Percentiles rank a stretch among this genome's conserved stretches.
phyloP scores from a whole-genome alignment of 2,888 invertebrate genomes.

The Diplolepis rosae region DNA sequence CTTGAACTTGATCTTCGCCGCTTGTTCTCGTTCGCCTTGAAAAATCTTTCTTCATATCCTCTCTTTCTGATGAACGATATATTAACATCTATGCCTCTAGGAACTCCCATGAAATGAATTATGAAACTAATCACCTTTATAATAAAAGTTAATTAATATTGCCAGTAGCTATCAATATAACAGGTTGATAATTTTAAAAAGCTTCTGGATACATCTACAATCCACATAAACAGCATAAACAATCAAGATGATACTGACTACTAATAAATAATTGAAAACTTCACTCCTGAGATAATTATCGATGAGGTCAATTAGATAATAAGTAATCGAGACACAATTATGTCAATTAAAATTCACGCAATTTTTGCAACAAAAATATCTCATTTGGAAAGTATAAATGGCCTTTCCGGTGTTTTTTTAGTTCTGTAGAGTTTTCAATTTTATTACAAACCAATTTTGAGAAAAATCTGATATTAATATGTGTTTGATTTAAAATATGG shows the following conservation, averaged over 20 bases:
- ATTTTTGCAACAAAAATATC: background rate
- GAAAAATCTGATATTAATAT: too few relatives aligned
- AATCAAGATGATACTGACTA: background rate
- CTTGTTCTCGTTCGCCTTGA: slow-evolving; percentile 12
- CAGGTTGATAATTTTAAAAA: slow-evolving; percentile 1
- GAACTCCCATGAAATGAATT: slow-evolving; percentile 17
- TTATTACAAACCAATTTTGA: too few relatives aligned
- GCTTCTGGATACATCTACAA: background rate
- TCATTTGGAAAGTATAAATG: too few relatives aligned
- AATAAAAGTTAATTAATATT: slow-evolving; percentile 16
- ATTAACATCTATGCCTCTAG: slow-evolving; percentile 9
- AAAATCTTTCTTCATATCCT: background rate
- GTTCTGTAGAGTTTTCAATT: too few relatives aligned
- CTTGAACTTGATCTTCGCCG: slow-evolving; percentile 1
- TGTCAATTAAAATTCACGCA: background rate
- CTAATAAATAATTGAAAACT: too few relatives aligned
- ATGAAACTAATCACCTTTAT: slow-evolving; percentile 22
- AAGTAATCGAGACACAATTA: background rate
- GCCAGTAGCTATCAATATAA: slow-evolving; percentile 11
- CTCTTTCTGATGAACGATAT: slow-evolving; percentile 18
- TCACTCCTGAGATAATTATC: background rate
- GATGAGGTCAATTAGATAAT: background rate
- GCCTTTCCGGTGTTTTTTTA: too few relatives aligned
- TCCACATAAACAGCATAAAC: background rate
- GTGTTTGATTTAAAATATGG: too few relatives aligned